Evolutionary conservation across 2,888 invertebrate species (phyloP).

Genomic region (Andrena minutula): DNA sequence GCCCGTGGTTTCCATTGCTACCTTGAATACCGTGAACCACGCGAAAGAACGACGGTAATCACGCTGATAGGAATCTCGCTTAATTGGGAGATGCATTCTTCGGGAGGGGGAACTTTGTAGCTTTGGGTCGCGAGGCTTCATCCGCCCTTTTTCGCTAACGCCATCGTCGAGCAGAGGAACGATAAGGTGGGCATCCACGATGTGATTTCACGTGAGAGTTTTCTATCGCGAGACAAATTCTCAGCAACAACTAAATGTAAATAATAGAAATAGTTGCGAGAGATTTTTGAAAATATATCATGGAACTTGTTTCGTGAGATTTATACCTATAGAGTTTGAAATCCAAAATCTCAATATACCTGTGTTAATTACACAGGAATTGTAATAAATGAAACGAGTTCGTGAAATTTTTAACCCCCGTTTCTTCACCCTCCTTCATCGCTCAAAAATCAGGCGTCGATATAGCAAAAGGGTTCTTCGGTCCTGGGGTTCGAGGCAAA

Average conservation of each 20-base stretch:
- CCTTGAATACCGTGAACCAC: conserved; percentile 20
- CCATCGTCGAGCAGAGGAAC: conserved; percentile 7
- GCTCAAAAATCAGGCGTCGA: not conserved
- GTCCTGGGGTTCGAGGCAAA: conserved; percentile 12
- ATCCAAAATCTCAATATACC: too few species aligned
- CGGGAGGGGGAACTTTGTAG: conserved; percentile 26
- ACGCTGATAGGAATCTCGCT: conserved; percentile 42
- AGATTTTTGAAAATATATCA: too few species aligned
- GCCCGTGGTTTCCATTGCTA: conserved; percentile 34
- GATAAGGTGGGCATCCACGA: not conserved
- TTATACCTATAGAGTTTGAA: too few species aligned
- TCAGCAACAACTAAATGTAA: not conserved
- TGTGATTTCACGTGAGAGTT: not conserved
- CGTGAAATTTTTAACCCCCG: too few species aligned
- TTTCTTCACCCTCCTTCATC: too few species aligned
- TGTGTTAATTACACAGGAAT: too few species aligned
- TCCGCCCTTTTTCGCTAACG: conserved; percentile 2
- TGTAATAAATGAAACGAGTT: too few species aligned
- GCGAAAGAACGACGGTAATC: conserved; percentile 34
- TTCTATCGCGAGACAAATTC: not conserved
- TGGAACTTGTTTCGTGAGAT: too few species aligned
- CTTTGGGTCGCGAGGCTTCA: conserved; percentile 7
- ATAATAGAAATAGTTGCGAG: too few species aligned
- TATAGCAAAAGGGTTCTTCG: not conserved
- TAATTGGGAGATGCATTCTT: conserved; percentile 16